Conservation (phyloP, 2,797 vertebrate species). For the Gymnocypris eckloni region DNA sequence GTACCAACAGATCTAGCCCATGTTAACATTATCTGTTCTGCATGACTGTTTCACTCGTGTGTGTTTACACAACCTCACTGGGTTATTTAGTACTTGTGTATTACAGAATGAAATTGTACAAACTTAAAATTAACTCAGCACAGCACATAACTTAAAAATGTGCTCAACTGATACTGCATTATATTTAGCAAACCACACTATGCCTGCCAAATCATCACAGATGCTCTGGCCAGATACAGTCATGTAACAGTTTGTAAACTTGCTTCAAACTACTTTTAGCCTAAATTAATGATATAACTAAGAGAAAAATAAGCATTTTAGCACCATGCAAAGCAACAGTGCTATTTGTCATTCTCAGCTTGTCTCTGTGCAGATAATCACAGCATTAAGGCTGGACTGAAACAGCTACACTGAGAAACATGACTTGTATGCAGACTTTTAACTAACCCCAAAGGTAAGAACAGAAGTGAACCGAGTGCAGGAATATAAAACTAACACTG, state of each 20-base stretch:
- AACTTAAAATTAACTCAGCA: neutral
- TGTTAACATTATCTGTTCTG: neutral
- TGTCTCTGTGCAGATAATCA: neutral
- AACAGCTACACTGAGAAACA: neutral
- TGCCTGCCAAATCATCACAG: constrained; percentile 30
- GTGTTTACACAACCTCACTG: neutral
- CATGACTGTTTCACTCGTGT: neutral
- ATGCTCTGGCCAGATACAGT: constrained; percentile 17
- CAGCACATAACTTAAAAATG: constrained; percentile 13
- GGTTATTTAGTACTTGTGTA: constrained; percentile 6
- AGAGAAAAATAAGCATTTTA: constrained; percentile 10
- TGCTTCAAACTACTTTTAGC: constrained; percentile 1
- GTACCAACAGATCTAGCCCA: neutral
- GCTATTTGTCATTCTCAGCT: neutral
- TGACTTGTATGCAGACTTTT: neutral
- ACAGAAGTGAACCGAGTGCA: neutral
- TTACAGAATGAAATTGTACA: neutral
- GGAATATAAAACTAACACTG: constrained; percentile 3
- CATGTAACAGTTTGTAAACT: constrained; percentile 10
- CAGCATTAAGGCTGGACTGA: neutral
- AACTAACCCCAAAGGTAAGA: neutral
- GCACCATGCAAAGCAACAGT: neutral
- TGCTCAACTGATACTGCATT: constrained; percentile 1
- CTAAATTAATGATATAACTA: constrained; percentile 9
- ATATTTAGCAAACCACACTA: constrained; percentile 2